These are phyloP conservation scores for Phymanthus crucifer DNA, from an alignment of 92 coral and sea anemone genomes.

Conservation along the genomic window DNA sequence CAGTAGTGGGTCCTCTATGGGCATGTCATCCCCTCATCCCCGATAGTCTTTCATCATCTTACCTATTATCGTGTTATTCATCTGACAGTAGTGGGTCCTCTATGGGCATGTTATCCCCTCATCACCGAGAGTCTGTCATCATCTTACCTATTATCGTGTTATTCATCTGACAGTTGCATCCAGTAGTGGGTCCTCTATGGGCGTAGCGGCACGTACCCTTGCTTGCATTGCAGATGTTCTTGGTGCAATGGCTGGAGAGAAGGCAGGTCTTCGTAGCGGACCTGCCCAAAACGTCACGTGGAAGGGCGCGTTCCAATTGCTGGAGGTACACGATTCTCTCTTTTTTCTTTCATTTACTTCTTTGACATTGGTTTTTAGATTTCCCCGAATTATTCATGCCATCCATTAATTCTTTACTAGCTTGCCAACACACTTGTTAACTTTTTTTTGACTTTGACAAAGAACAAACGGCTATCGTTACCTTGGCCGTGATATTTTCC, in stretches of 20 bases:
- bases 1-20: constrained; percentile 79
- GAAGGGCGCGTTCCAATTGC: constrained; percentile 81
- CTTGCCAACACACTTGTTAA: too few species aligned
- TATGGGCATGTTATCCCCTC: constrained; percentile 77
- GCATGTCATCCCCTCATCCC: constrained; percentile 84
- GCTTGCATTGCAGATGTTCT: constrained; percentile 97
- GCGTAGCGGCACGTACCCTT: constrained; percentile 89
- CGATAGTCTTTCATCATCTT: background rate
- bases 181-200: constrained; percentile 58
- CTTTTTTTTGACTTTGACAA: too few species aligned
- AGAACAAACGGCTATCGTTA: too few species aligned
- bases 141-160: background rate
- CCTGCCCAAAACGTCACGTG: constrained; percentile 93
- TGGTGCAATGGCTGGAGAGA: constrained; percentile 99
- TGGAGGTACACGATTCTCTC: constrained; percentile 60
- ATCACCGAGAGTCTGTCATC: background rate
- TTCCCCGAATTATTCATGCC: too few species aligned
- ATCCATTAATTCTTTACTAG: too few species aligned
- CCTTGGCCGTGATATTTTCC: too few species aligned
- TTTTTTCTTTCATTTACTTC: background rate
- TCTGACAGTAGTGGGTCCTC: constrained; percentile 32
- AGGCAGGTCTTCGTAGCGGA: constrained; percentile 95
- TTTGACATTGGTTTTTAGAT: background rate
- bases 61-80: background rate
- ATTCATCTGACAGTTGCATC: constrained; percentile 64